These are phyloP conservation scores for Neolamprologus falcicula DNA, from an alignment of 2,113 vertebrate genomes.

Conservation along the genomic window DNA sequence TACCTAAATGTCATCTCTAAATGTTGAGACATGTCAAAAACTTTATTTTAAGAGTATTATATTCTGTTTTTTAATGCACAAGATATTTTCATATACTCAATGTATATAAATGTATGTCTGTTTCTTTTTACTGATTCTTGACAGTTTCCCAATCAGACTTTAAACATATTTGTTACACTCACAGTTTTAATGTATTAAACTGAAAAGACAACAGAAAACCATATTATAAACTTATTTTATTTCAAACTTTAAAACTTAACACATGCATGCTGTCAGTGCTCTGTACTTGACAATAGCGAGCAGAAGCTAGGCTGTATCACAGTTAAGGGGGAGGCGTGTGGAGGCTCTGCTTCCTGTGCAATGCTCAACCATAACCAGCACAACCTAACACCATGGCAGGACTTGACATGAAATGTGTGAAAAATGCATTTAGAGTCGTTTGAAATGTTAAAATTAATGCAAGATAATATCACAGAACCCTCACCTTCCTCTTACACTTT, in stretches of 20 bases:
- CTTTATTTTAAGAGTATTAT: not conserved
- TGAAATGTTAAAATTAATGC: not conserved
- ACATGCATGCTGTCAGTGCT: not conserved
- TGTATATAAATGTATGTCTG: not conserved
- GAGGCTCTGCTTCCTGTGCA: not conserved
- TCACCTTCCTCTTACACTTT: not conserved
- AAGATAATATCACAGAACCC: not conserved
- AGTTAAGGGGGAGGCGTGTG: not conserved
- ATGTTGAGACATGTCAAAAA: not conserved
- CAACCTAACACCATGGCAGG: not conserved
- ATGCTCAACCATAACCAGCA: not conserved
- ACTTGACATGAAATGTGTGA: conserved; percentile 12
- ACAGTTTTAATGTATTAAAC: not conserved
- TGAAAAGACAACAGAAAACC: not conserved
- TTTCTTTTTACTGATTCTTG: not conserved
- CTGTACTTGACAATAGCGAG: not conserved
- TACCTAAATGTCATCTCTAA: not conserved
- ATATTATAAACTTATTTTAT: not conserved
- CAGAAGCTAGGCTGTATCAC: not conserved
- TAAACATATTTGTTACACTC: not conserved
- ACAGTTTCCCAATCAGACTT: not conserved
- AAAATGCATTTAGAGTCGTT: not conserved
- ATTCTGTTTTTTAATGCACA: not conserved
- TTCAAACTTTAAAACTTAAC: not conserved
- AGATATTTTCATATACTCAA: not conserved